Conservation (phyloP, 2,888 invertebrate genomes). For the Alsophila aescularia region DNA sequence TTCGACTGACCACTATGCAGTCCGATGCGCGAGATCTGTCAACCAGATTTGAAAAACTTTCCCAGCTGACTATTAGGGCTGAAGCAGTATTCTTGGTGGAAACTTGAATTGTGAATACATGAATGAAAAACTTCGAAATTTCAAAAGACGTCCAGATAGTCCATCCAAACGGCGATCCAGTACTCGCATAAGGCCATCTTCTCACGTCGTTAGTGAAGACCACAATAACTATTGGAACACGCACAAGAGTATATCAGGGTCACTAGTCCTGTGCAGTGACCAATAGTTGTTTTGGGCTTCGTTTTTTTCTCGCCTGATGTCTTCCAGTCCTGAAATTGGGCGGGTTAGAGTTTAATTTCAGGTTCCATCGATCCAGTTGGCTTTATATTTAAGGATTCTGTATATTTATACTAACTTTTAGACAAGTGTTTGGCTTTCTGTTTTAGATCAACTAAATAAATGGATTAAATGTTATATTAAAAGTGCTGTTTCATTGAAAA, state of each 20-base stretch:
- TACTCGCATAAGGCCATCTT: conserved; percentile 26
- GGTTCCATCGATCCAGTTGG: conserved; percentile 12
- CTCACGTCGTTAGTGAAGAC: conserved; percentile 80
- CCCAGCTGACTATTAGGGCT: too few relatives aligned
- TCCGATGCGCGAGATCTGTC: too few relatives aligned
- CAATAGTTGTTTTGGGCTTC: conserved; percentile 97
- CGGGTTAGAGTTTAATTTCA: not conserved
- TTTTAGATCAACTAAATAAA: too few relatives aligned
- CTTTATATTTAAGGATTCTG: not conserved
- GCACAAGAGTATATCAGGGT: conserved; percentile 95
- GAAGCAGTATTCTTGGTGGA: too few relatives aligned
- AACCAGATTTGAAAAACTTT: too few relatives aligned
- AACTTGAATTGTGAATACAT: not conserved
- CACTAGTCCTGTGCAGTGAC: conserved; percentile 98
- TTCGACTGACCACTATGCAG: too few relatives aligned
- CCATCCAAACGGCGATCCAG: not conserved
- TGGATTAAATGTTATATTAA: too few relatives aligned
- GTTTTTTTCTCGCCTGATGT: conserved; percentile 37
- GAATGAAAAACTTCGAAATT: too few relatives aligned
- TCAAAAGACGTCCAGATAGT: not conserved
- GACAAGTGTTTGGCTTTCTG: too few relatives aligned
- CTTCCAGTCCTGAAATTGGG: conserved; percentile 30
- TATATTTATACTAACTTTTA: not conserved
- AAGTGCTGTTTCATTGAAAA: too few relatives aligned
- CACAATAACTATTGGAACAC: conserved; percentile 99